Conservation (phyloP, 2,888 invertebrate genomes). For the Hypomecis punctinalis region DNA sequence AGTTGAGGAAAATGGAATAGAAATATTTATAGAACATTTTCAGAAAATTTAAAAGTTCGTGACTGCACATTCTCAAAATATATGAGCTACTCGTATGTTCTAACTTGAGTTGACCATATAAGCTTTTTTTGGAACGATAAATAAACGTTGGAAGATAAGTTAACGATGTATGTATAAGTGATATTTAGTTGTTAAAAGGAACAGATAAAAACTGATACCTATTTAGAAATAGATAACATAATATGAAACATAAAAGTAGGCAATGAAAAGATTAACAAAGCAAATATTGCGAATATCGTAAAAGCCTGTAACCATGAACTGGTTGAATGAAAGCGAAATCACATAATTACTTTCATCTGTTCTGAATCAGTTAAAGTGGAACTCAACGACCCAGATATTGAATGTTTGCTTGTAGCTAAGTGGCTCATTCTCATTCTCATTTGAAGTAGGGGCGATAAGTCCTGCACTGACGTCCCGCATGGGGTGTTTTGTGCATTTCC, state of each 20-base stretch:
- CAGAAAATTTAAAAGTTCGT: too few species aligned
- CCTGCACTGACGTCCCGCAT: too few species aligned
- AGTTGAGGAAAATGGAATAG: constrained; percentile 33
- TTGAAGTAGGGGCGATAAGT: too few species aligned
- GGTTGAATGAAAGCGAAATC: constrained; percentile 73
- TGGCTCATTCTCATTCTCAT: too few species aligned
- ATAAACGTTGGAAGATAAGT: too few species aligned
- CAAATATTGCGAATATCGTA: constrained; percentile 42
- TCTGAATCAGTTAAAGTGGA: constrained; percentile 58
- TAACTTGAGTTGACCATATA: too few species aligned
- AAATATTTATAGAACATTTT: neutral
- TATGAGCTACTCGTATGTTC: too few species aligned
- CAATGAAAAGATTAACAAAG: constrained; percentile 27
- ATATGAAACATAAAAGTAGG: neutral
- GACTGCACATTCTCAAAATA: too few species aligned
- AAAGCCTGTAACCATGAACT: constrained; percentile 51
- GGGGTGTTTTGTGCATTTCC: too few species aligned
- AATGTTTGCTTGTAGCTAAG: constrained; percentile 41
- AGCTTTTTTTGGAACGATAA: too few species aligned
- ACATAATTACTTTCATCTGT: constrained; percentile 75
- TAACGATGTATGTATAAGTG: too few species aligned
- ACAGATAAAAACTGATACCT: neutral
- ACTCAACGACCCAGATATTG: constrained; percentile 57
- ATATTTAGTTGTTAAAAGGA: neutral
- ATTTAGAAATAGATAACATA: neutral